Conservation (phyloP, 2,113 vertebrate genomes). For the Ranitomeya imitator region DNA sequence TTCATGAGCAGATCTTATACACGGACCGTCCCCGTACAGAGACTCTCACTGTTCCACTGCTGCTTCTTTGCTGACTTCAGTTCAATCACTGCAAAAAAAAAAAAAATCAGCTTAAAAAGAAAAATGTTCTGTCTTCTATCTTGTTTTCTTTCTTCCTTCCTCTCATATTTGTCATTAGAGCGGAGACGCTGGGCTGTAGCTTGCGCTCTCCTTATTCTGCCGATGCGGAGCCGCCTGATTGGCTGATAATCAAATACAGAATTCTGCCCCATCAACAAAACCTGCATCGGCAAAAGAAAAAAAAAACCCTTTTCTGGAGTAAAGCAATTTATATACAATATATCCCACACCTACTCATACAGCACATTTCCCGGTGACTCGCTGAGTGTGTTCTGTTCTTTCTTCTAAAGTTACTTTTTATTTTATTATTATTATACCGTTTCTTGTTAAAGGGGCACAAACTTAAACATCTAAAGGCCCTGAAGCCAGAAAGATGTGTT, state of each 20-base stretch:
- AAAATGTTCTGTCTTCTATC: background rate
- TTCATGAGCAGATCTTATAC: too few species aligned
- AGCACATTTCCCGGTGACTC: background rate
- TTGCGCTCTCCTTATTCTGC: background rate
- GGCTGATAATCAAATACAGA: conserved; percentile 43
- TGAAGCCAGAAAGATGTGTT: too few species aligned
- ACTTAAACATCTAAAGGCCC: background rate
- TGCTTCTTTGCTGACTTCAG: conserved; percentile 17
- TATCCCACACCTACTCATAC: background rate
- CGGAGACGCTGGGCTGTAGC: background rate
- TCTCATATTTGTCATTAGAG: conserved; percentile 22
- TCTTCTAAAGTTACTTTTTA: background rate
- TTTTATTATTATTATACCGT: background rate
- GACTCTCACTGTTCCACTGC: background rate
- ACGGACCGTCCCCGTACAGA: background rate
- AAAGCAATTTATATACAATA: conserved; percentile 37
- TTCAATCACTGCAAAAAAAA: conserved; percentile 5
- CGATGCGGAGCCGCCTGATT: background rate
- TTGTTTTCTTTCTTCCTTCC: conserved; percentile 1
- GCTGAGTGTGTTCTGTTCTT: background rate
- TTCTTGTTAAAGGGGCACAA: background rate
- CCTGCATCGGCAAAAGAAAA: background rate
- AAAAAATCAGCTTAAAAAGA: conserved; percentile 1
- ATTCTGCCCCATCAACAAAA: conserved; percentile 48
- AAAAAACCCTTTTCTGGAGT: background rate